Conservation (phyloP, 2,113 vertebrate genomes). For the Peromyscus leucopus region DNA sequence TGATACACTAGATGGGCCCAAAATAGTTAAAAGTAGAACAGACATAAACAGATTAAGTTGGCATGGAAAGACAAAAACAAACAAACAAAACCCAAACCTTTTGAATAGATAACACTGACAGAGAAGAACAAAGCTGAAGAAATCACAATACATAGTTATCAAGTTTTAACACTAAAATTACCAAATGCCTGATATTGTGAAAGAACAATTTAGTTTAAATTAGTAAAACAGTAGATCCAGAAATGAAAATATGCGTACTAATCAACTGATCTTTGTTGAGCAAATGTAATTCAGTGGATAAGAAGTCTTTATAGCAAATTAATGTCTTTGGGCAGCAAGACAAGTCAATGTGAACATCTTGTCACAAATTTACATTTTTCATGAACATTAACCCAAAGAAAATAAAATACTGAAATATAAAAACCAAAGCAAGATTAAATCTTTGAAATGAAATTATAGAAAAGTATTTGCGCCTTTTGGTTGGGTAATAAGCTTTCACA, state of each 20-base stretch:
- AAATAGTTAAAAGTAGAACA: background rate
- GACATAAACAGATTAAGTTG: background rate
- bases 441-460: background rate
- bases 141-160: background rate
- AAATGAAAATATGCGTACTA: background rate
- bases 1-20: background rate
- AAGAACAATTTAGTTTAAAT: background rate
- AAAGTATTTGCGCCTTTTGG: background rate
- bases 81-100: background rate
- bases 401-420: background rate
- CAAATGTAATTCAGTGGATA: background rate
- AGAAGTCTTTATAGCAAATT: background rate
- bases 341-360: too few relatives aligned
- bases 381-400: background rate
- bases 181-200: background rate
- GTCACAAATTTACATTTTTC: background rate
- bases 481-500: background rate
- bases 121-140: background rate
- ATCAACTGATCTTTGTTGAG: too few relatives aligned
- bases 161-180: background rate
- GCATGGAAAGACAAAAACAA: background rate
- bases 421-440: too few relatives aligned
- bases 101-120: background rate
- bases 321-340: background rate
- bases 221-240: background rate